These are phyloP conservation scores for Oenanthe oenanthe DNA, from an alignment of 2,113 vertebrate genomes.

Conservation along the genomic window DNA sequence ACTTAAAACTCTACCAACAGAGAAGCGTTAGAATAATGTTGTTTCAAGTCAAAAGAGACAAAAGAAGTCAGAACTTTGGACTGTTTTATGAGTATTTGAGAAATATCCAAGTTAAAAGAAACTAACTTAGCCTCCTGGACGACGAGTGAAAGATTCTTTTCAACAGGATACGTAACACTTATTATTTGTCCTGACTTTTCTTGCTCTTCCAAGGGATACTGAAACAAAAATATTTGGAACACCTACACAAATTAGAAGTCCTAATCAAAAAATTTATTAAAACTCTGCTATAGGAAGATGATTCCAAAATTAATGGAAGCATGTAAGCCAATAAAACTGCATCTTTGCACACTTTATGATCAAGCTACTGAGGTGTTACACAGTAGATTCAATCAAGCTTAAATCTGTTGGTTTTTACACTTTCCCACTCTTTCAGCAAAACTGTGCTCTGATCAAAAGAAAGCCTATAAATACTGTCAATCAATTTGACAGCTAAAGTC, in stretches of 20 bases:
- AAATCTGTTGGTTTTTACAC: neutral
- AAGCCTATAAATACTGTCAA: neutral
- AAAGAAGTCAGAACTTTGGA: neutral
- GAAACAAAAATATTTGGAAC: neutral
- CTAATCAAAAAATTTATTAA: neutral
- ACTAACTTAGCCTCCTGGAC: neutral
- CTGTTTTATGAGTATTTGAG: neutral
- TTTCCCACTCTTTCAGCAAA: conserved; percentile 10
- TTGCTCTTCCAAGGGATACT: neutral
- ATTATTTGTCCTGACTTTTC: neutral
- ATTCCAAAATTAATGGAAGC: neutral
- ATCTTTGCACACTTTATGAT: neutral
- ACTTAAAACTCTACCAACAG: neutral
- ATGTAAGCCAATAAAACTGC: neutral
- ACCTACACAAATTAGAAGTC: neutral
- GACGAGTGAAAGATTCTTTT: neutral
- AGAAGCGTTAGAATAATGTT: neutral
- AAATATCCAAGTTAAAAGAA: neutral
- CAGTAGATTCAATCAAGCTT: neutral
- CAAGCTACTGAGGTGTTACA: neutral
- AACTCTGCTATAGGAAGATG: neutral
- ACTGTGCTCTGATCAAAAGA: neutral
- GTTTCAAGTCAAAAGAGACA: neutral
- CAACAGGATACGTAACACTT: neutral
- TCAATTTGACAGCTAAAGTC: neutral